Conservation (phyloP, 2,113 vertebrate species). For the Anarrhichthys ocellatus region DNA sequence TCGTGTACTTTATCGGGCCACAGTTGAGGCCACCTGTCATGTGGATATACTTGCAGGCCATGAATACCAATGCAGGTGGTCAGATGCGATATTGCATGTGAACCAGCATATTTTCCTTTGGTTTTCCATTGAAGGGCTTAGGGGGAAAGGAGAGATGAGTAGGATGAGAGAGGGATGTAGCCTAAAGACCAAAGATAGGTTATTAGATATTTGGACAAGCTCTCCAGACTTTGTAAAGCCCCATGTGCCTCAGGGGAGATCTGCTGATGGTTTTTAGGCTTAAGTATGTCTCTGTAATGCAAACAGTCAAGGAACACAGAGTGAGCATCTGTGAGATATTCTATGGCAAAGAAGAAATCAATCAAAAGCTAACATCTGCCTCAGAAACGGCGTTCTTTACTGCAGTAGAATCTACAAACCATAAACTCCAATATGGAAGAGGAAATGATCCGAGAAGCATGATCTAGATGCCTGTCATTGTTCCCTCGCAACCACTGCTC, state of each 20-base stretch:
- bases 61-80: conserved; percentile 47
- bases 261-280: conserved; percentile 68
- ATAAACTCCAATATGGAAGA: conserved; percentile 66
- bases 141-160: conserved; percentile 52
- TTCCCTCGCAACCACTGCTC: conserved; percentile 44
- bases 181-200: conserved; percentile 73
- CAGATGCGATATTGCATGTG: conserved; percentile 56
- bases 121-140: conserved; percentile 46
- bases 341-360: conserved; percentile 56
- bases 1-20: conserved; percentile 62
- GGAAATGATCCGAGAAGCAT: conserved; percentile 69
- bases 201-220: conserved; percentile 80
- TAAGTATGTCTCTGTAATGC: conserved; percentile 50
- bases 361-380: conserved; percentile 74
- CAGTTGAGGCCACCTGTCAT: conserved; percentile 73
- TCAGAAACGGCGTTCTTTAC: conserved; percentile 63
- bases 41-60: conserved; percentile 47
- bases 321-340: conserved; percentile 57
- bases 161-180: conserved; percentile 66
- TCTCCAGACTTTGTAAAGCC: conserved; percentile 60
- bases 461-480: conserved; percentile 72
- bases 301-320: conserved; percentile 59
- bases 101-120: conserved; percentile 45
- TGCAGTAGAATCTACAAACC: conserved; percentile 68
- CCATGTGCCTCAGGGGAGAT: conserved; percentile 53